These are phyloP conservation scores for Phodopus roborovskii DNA, from an alignment of 2,113 vertebrate genomes.

Conservation along the genomic window DNA sequence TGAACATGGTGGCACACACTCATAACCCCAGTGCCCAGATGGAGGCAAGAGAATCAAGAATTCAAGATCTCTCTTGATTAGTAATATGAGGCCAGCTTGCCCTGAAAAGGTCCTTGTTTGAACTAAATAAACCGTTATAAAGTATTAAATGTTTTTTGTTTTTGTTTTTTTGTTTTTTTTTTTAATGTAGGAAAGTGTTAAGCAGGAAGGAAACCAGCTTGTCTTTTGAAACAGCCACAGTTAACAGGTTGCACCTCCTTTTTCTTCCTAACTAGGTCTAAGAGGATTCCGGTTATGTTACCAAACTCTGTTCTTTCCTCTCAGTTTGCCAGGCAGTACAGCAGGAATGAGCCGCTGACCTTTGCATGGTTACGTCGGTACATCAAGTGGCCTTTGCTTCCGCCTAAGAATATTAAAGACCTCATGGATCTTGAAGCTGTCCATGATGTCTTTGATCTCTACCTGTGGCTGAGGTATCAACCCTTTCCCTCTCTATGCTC, in stretches of 20 bases:
- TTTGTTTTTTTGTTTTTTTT: too few species aligned
- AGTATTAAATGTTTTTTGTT: not conserved
- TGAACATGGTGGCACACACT: not conserved
- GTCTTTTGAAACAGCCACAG: slow-evolving; percentile 6
- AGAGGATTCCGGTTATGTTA: not conserved
- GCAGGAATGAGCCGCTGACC: slow-evolving; percentile 95
- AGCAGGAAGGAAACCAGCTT: slow-evolving; percentile 28
- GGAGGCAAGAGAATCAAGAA: not conserved
- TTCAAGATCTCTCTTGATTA: not conserved
- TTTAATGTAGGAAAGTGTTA: not conserved
- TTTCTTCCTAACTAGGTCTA: slow-evolving; percentile 24
- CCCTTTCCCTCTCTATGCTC: not conserved
- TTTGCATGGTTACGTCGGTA: slow-evolving; percentile 95
- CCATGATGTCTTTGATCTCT: slow-evolving; percentile 97
- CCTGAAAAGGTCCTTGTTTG: not conserved
- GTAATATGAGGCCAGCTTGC: not conserved
- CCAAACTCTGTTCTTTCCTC: slow-evolving; percentile 52
- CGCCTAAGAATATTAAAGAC: slow-evolving; percentile 97
- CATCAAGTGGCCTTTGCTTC: slow-evolving; percentile 91
- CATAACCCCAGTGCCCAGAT: too few species aligned
- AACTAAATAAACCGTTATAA: slow-evolving; percentile 13
- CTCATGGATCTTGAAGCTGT: slow-evolving; percentile 96
- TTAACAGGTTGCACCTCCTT: slow-evolving; percentile 1
- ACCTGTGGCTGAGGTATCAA: slow-evolving; percentile 96
- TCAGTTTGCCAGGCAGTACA: slow-evolving; percentile 98